Percentiles rank a stretch among this genome's conserved stretches.
Evolutionary conservation across 2,113 vertebrate genomes (phyloP).

Genomic region (Astur gentilis): DNA sequence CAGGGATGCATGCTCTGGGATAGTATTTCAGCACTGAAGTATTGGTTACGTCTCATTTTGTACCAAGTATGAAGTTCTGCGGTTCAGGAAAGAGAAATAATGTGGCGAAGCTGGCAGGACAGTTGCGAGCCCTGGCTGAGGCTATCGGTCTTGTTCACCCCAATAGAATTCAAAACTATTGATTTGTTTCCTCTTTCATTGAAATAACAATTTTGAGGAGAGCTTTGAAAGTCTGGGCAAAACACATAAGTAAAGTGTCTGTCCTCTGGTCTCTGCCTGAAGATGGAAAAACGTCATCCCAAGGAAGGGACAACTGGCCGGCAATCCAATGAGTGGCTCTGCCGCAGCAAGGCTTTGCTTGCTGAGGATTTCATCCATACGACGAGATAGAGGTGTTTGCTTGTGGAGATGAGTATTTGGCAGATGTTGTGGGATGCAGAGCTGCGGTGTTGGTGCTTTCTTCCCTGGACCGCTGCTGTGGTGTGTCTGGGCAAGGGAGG

Average conservation of each 20-base stretch:
- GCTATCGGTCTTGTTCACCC: neutral
- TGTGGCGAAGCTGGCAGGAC: neutral
- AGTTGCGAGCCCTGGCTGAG: neutral
- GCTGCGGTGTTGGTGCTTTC: neutral
- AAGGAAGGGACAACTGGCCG: neutral
- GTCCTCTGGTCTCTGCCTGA: neutral
- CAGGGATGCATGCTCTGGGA: neutral
- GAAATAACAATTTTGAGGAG: neutral
- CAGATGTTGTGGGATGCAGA: neutral
- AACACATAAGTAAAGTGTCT: neutral
- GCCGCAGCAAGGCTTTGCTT: neutral
- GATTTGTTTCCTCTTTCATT: neutral
- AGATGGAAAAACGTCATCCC: neutral
- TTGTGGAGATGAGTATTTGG: neutral
- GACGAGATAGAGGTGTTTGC: fast-evolving
- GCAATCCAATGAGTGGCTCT: neutral
- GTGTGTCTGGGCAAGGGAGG: neutral
- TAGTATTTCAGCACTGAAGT: neutral
- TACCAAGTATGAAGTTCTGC: neutral
- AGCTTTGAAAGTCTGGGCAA: neutral
- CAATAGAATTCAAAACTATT: neutral
- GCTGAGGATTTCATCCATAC: neutral
- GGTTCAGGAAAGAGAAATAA: neutral
- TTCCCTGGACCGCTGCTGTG: neutral
- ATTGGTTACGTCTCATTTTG: neutral